Conservation (phyloP, 2,888 invertebrate species). For the Dryococelus australis region DNA sequence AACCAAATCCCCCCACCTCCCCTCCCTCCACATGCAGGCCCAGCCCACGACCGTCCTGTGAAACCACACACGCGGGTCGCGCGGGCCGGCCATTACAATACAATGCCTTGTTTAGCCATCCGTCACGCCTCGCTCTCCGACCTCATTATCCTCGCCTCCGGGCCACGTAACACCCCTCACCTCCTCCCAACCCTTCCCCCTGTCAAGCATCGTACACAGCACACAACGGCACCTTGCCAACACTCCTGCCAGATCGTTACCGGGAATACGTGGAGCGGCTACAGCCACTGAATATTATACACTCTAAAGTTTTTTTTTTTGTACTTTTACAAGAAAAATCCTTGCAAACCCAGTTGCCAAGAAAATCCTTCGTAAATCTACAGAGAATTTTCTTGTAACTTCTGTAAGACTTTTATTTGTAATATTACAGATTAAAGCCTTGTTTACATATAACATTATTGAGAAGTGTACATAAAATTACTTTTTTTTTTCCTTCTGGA, state of each 20-base stretch:
- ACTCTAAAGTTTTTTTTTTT: too few relatives aligned
- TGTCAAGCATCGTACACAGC: neutral
- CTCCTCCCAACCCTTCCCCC: too few relatives aligned
- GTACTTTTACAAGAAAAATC: too few relatives aligned
- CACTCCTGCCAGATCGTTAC: neutral
- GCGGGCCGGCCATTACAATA: slow-evolving; percentile 28
- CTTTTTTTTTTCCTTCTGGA: too few relatives aligned
- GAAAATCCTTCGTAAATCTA: too few relatives aligned
- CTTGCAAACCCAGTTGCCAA: too few relatives aligned
- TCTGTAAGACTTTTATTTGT: too few relatives aligned
- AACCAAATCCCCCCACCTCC: neutral
- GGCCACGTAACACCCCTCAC: neutral
- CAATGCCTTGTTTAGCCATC: slow-evolving; percentile 35
- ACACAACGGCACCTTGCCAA: neutral
- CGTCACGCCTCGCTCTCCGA: slow-evolving; percentile 26
- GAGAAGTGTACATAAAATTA: too few relatives aligned
- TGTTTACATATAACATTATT: too few relatives aligned
- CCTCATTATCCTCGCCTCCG: slow-evolving; percentile 28
- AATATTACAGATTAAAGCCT: too few relatives aligned
- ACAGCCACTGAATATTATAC: too few relatives aligned
- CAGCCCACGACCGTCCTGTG: neutral
- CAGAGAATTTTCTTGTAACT: too few relatives aligned
- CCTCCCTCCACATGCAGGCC: neutral
- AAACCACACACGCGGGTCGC: slow-evolving; percentile 16
- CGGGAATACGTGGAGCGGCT: neutral